A percentile compares a stretch with the other conserved stretches of the same genome.
Conservation (phyloP, 2,797 vertebrate genomes). For the Kryptopterus vitreolus region DNA sequence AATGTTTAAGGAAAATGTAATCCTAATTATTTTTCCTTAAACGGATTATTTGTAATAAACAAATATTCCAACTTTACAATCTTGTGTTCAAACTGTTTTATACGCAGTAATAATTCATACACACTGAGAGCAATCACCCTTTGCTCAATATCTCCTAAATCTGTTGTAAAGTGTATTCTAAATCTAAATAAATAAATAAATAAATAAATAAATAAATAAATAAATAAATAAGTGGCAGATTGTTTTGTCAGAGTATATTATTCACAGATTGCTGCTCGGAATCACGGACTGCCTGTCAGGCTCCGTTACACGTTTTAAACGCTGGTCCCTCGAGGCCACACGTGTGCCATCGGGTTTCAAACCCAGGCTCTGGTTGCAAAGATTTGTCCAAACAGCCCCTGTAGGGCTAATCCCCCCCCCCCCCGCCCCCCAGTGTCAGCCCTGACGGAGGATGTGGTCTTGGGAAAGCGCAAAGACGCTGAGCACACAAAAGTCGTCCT, state of each 20-base stretch:
- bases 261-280: constrained; percentile 29
- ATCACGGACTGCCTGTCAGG: constrained; percentile 29
- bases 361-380: constrained; percentile 35
- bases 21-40: too few relatives aligned
- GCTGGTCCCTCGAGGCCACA: constrained; percentile 24
- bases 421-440: constrained; percentile 41
- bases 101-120: background rate
- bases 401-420: constrained; percentile 44
- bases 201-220: too few relatives aligned
- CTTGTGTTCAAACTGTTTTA: background rate
- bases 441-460: constrained; percentile 24
- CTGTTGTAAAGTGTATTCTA: background rate
- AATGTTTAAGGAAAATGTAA: too few relatives aligned
- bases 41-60: too few relatives aligned
- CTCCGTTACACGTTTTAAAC: constrained; percentile 39
- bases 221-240: background rate
- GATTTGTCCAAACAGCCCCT: constrained; percentile 39
- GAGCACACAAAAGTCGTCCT: constrained; percentile 62
- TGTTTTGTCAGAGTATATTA: constrained; percentile 12
- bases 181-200: too few relatives aligned
- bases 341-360: constrained; percentile 33
- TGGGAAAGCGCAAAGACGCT: constrained; percentile 17
- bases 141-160: background rate
- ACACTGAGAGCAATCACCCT: background rate
- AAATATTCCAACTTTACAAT: background rate